Evolutionary conservation across 2,113 vertebrate genomes (phyloP), one percentile per base, ranked within the genome.

Genomic region (Clinocottus analis): DNA sequence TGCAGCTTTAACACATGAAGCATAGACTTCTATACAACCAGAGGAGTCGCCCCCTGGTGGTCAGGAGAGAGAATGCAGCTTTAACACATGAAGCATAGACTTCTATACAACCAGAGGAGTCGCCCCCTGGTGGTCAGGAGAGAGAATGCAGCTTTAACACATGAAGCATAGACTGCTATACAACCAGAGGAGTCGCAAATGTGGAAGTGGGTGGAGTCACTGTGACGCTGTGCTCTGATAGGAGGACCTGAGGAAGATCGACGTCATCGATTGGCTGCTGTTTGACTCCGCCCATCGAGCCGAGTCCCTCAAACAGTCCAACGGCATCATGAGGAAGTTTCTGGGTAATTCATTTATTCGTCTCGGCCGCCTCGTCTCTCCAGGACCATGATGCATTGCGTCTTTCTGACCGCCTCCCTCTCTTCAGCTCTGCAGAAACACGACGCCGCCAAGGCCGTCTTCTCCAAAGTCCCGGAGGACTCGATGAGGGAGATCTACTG

Each of bases 261-360:
- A 98, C 16, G 94, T 97, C 0, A 99, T 99, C 56, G 98, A 99
- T 89, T 99, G 98, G 98, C 93, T 99, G 49, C 95, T 99, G 4
- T 98, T 98, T 82, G 96, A 99, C 92, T 95, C 97, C 37, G 94
- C 96, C 59, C 98, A 99, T 87, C 96, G 98, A 49, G 95, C 97
- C 0, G 98, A 99, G 91, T 96, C 97, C 58, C 93, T 99, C 4
- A 99, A 98, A 78, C 98, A 99, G 91, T 98, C 97, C 94, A 99
- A 99, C 79, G 97, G 96, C 51, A 99, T 99, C 91, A 99, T 99
- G 96, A 97, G 98, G 90, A 98, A 96, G 85, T 99, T 99, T 81
- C 92, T 99, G 85, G 97, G 98, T 69, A 62, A 21, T 6, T 16
- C 5, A 13, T 3, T 12, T 29, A 7, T 35, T 5, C 37, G 10